Evolutionary conservation across 1,140 invertebrate species (phyloP), one percentile per base, ranked within the genome.

Genomic region (Araneus ventricosus): DNA sequence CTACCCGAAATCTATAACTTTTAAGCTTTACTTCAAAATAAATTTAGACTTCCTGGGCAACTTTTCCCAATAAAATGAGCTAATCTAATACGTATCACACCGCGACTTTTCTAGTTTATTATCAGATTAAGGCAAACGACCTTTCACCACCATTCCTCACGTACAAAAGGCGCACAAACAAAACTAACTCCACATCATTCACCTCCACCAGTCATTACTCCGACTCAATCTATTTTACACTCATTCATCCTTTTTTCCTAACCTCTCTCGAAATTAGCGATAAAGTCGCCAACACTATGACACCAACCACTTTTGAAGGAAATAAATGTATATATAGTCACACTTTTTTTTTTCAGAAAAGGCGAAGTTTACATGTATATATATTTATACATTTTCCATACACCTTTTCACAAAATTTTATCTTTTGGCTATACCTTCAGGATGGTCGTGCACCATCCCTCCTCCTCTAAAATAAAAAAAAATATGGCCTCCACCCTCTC

Each of bases 301-400:
- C 27, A 88, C 17, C 59, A 37, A 45, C 41, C 24, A n/a, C 37
- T 8, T 24, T 39, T 59, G 6, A 63, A 63, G 34, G 39, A 67
- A 39, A 88, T 6, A 88, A 41, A 88, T 39, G 34, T 37, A 67
- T 63, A 88, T 45, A 88, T 39, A 88, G 57, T 59, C 52, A 63
- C 34, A 34, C 37, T 67, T 63, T 41, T 75, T 67, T 87, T 17
- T n/a, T 30, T 59, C 22, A 20, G 8, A 57, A 30, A 52, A 59
- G 41, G 86, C 34, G 75, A 75, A 89, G 27, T 75, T 75, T 89
- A 70, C 67, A 89, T 75, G 63, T 88, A 88, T 88, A 75, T 89
- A 89, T 89, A 89, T 75, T 75, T 45, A 75, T 89, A 89, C 39
- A 75, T 89, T 75, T 79, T 89, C 63, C 37, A 75, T 34, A 70